Base-by-base conservation (phyloP, 1,140 invertebrate species). In the Zaprionus capensis region DNA sequence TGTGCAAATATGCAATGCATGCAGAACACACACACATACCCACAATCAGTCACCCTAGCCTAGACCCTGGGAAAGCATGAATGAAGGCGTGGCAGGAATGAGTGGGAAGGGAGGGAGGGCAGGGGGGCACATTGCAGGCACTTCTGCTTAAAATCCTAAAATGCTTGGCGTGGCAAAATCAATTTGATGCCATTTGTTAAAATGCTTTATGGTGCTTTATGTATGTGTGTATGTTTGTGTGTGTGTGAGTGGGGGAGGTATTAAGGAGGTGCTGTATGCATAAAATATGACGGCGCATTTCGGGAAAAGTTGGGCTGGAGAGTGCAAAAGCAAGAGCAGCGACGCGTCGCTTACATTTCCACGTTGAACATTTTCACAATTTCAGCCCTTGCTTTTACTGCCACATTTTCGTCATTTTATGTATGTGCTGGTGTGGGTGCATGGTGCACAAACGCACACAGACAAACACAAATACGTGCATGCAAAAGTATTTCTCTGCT, bases 101-200 rank as follows among this genome's bases (percentile, higher is more conserved):
- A 24, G 22, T 9, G 14, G 2, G 36, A 24, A 17, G 36, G 17
- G 2, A 55, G 38, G 2, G 14, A 14, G 14, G 15, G n/a, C n/a
- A n/a, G n/a, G 15, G 28, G 11, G 31, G 31, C 31, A 31, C 31
- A 31, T 22, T 44, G 58, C 55, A n/a, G 41, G 41, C 41, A 68
- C 62, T 71, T 65, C 44, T 63, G 53, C 67, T 82, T 62, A 67
- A 66, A 81, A 74, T 71, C 73, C 82, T 74, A 80, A 85, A 86
- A 87, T 80, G 80, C 83, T 87, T 72, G 80, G 73, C 77, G 65
- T 72, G 76, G 79, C 82, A 82, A 86, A 87, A 87, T 87, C 83
- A 82, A 87, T 87, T 86, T 86, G 73, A 86, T 80, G 82, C 82
- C 79, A 80, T 86, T 87, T 87, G 73, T 86, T 86, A 77, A 86